Evolutionary conservation across 2,888 invertebrate species (phyloP), one percentile per base, ranked within the genome.

Genomic region (Palloptera scutellata): DNA sequence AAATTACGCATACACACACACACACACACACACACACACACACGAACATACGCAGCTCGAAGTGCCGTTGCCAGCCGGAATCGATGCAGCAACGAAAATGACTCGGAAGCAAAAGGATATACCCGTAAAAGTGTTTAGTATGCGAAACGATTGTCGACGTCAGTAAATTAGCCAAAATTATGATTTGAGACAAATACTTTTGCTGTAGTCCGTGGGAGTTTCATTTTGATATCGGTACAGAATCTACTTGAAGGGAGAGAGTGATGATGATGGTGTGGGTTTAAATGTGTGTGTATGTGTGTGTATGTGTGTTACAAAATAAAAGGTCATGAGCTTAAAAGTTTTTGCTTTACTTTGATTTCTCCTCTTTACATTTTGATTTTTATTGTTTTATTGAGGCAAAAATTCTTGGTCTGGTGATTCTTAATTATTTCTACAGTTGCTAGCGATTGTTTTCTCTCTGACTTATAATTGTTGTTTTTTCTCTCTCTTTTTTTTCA

Each of bases 111-210:
- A 2, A 30, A 30, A 30, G 30, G 30, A 15, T 45, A 5, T 4
- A 12, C 53, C 8, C 11, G 8, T 15, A 11, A 13, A 40, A 40
- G 8, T 57, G 42, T 72, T 74, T 70, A 69, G 70, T 74, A 73
- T 73, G 73, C 72, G 68, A 71, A 66, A 65, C 73, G 71, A 64
- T 73, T 74, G 71, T 58, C 69, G 69, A 66, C 68, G 70, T 66
- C 72, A 73, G 72, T 73, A 74, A 74, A 74, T 73, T 72, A 72
- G 71, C 68, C 66, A 53, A 73, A 74, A 70, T 73, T 72, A 71
- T 70, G 71, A 72, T 72, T 72, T 70, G 64, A 69, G 67, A 58
- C 58, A 57, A 19, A 42, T 13, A 11, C 5, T 58, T 12, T 58
- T n/a, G 15, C 10, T 53, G 48, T 5, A 11, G 12, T 13, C 64